Evolutionary conservation across 2,888 invertebrate genomes (phyloP).

Genomic region (Teinopalpus imperialis): DNA sequence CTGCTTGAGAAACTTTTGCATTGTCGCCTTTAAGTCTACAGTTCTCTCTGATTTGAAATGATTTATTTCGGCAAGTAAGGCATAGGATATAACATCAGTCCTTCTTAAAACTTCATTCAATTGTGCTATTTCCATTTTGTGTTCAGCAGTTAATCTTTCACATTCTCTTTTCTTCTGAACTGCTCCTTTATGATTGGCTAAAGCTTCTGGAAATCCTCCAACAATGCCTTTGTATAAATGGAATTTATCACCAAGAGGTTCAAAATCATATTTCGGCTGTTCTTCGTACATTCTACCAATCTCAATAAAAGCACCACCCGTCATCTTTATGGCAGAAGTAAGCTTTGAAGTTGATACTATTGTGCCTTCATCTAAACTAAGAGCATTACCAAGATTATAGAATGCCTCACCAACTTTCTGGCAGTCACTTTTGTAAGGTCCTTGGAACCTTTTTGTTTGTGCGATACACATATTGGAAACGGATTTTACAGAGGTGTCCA

Average conservation of each 20-base stretch:
- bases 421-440: conserved; percentile 93
- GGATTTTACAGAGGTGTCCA: conserved; percentile 94
- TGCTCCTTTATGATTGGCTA: conserved; percentile 94
- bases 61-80: conserved; percentile 95
- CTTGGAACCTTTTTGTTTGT: conserved; percentile 93
- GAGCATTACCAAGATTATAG: conserved; percentile 90
- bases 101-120: conserved; percentile 90
- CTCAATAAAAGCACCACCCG: conserved; percentile 94
- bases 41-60: conserved; percentile 95
- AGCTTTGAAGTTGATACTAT: conserved; percentile 84
- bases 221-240: conserved; percentile 97
- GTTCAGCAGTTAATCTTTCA: conserved; percentile 89
- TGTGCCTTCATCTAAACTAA: conserved; percentile 89
- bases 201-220: conserved; percentile 93
- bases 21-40: conserved; percentile 91
- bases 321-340: conserved; percentile 90
- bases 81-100: conserved; percentile 95
- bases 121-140: conserved; percentile 91
- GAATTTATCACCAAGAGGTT: conserved; percentile 93
- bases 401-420: conserved; percentile 95
- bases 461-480: conserved; percentile 90
- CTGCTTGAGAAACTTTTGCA: conserved; percentile 92
- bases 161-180: conserved; percentile 95
- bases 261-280: conserved; percentile 94
- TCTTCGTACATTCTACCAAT: conserved; percentile 95